These are phyloP conservation scores for Eupithecia dodoneata DNA, from an alignment of 2,888 invertebrate species.

Conservation along the genomic window DNA sequence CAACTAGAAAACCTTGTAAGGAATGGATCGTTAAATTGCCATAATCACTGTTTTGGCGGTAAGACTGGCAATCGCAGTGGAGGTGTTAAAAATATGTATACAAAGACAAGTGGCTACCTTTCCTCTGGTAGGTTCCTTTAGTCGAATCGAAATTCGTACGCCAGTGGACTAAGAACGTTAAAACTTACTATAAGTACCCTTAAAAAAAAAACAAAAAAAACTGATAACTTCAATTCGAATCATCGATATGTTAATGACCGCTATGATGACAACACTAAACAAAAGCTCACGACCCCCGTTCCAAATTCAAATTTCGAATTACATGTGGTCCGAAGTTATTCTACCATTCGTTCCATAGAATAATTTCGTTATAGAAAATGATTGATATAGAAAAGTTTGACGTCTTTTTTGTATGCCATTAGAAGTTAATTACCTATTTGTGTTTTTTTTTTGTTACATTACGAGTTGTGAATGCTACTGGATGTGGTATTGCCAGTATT, in stretches of 20 bases:
- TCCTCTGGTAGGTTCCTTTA: no score
- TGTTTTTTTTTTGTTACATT: constrained; percentile 75
- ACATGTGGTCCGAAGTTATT: constrained; percentile 25
- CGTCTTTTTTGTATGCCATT: constrained; percentile 81
- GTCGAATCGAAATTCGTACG: no score
- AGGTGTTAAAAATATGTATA: no score
- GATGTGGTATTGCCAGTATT: constrained; percentile 47
- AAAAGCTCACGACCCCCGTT: constrained; percentile 59
- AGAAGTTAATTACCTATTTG: constrained; percentile 79
- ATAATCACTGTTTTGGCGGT: no score
- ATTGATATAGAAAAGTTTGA: constrained; percentile 76
- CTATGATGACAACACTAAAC: constrained; percentile 43
- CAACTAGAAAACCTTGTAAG: no score
- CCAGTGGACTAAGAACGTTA: no score
- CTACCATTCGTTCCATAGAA: constrained; percentile 52
- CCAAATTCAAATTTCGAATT: constrained; percentile 65
- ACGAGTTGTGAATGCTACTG: constrained; percentile 49
- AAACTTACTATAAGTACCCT: no score
- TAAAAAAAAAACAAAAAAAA: not conserved
- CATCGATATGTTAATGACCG: not conserved
- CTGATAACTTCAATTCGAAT: not conserved
- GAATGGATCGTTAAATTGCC: no score
- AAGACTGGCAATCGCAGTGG: no score
- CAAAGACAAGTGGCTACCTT: no score
- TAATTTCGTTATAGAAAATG: constrained; percentile 75